Percentiles rank a stretch among this genome's conserved stretches.
Conservation (phyloP, 2,797 vertebrate genomes). For the Chelon auratus region DNA sequence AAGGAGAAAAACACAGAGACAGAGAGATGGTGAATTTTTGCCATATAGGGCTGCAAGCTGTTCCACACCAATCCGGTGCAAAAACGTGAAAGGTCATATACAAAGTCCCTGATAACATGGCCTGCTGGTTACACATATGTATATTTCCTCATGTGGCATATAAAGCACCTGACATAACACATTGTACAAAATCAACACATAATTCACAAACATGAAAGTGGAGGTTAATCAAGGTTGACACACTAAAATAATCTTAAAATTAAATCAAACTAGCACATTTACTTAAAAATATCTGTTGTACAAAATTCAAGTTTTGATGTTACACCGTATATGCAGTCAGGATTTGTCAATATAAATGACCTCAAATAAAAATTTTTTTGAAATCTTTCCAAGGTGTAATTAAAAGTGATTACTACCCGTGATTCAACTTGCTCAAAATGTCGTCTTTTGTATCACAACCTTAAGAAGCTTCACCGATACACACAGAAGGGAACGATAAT, state of each 20-base stretch:
- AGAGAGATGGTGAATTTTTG: slow-evolving; percentile 79
- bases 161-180: slow-evolving; percentile 2
- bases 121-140: slow-evolving; percentile 19
- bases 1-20: slow-evolving; percentile 86
- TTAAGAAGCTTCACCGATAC: slow-evolving; percentile 48
- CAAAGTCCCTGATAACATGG: slow-evolving; percentile 29
- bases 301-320: not conserved
- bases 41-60: slow-evolving; percentile 53
- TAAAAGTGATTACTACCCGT: slow-evolving; percentile 38
- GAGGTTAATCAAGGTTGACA: not conserved
- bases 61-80: slow-evolving; percentile 64
- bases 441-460: slow-evolving; percentile 36
- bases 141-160: slow-evolving; percentile 8
- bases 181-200: slow-evolving; percentile 12
- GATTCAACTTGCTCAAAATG: slow-evolving; percentile 39
- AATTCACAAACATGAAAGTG: not conserved
- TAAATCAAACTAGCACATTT: not conserved
- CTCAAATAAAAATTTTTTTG: slow-evolving; percentile 25
- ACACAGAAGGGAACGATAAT: slow-evolving; percentile 63
- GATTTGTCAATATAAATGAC: slow-evolving; percentile 20
- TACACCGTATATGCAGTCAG: not conserved
- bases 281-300: not conserved
- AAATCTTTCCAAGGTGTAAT: slow-evolving; percentile 43
- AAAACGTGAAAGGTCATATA: slow-evolving; percentile 52
- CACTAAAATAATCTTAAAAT: not conserved